These are phyloP conservation scores for Phylloscopus trochiloides DNA, from an alignment of 2,113 vertebrate species.

Conservation along the genomic window DNA sequence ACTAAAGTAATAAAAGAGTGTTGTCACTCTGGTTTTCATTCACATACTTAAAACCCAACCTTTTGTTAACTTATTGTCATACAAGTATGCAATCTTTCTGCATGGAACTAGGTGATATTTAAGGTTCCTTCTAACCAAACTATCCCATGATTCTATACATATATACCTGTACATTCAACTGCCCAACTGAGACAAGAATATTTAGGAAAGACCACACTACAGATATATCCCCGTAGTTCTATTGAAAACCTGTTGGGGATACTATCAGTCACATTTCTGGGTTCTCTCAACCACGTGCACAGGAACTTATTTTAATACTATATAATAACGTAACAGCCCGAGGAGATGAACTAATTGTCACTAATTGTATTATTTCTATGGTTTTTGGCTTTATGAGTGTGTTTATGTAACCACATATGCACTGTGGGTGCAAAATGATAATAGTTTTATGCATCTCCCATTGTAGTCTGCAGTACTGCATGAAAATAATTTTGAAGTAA, in stretches of 20 bases:
- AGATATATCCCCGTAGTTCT: not conserved
- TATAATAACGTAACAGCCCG: not conserved
- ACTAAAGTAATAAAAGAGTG: not conserved
- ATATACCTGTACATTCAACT: not conserved
- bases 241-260: fast-evolving
- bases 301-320: not conserved
- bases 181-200: not conserved
- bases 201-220: not conserved
- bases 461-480: not conserved
- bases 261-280: not conserved
- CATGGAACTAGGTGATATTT: not conserved
- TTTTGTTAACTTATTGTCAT: not conserved
- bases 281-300: not conserved
- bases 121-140: not conserved
- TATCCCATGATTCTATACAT: not conserved
- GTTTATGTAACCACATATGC: not conserved
- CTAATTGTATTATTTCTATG: not conserved
- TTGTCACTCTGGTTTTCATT: not conserved
- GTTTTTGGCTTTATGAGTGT: not conserved
- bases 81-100: not conserved
- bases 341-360: not conserved
- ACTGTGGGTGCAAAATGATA: not conserved
- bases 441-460: not conserved
- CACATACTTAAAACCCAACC: not conserved
- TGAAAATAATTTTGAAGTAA: not conserved